Evolutionary conservation across 2,797 vertebrate species (phyloP), one percentile per base, ranked within the genome.

Genomic region (Gallirallus australis): DNA sequence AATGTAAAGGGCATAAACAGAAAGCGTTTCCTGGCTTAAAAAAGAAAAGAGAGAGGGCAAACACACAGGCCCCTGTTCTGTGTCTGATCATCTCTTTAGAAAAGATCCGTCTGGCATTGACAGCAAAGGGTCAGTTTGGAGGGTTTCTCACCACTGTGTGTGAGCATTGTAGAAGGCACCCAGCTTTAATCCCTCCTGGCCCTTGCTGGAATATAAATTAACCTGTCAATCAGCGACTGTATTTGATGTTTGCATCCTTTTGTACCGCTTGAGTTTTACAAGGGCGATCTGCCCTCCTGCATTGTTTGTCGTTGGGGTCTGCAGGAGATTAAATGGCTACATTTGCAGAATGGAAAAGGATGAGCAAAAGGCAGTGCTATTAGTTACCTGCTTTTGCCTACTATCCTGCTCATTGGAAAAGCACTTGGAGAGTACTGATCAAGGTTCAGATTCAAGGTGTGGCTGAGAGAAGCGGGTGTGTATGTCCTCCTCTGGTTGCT

Each of bases 81-180:
- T 64, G 54, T 48, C 59, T 42, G 57, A 19, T 31, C 0, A 0
- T 48, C 19, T 82, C 19, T 37, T 40, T 39, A 52, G 68, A 75
- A 76, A 57, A 37, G 47, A 40, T 39, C n/a, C 31, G 82, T 33
- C 48, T 76, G 78, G 37, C 40, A 37, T 11, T 50, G 68, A 25
- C 56, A 82, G 56, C 54, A 79, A 50, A 57, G n/a, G 45, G 21
- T 81, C 60, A 8, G 0, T 86, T 65, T 1, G 1, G 50, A 47
- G 2, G 6, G 6, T 59, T 86, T 86, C 73, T 89, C 47, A 11
- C 54, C 0, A 1, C 24, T 1, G 3, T 0, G 1, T 3, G 1
- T 53, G 31, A 78, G 11, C 23, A 7, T 12, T 78, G 54, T 50
- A 30, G 77, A 72, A 50, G 37, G 21, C 37, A 86, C 75, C 9